Evolutionary conservation across 2,888 invertebrate genomes (phyloP).

Genomic region (Onthophagus sagittarius): DNA sequence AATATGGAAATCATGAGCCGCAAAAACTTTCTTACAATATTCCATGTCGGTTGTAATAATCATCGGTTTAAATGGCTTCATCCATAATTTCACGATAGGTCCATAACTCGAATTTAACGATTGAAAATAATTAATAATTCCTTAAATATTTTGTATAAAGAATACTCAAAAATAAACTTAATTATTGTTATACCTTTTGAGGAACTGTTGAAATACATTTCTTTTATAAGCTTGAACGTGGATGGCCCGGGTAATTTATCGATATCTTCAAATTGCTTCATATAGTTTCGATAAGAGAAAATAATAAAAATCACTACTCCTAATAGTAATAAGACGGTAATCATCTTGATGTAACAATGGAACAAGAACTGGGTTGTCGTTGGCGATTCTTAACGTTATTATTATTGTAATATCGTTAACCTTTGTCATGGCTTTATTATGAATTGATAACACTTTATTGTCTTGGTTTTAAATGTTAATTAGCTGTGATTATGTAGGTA

Average conservation of each 20-base stretch:
- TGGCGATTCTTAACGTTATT: too few relatives aligned
- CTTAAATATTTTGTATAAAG: not conserved
- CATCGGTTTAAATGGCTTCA: conserved; percentile 9
- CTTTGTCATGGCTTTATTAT: too few relatives aligned
- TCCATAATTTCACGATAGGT: conserved; percentile 9
- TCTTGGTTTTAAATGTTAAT: too few relatives aligned
- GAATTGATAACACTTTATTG: too few relatives aligned
- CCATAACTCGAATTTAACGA: conserved; percentile 3
- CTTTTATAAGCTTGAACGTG: not conserved
- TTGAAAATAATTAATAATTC: not conserved
- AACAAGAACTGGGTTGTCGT: too few relatives aligned
- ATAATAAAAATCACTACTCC: not conserved
- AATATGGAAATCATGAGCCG: too few relatives aligned
- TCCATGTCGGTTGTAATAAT: conserved; percentile 1
- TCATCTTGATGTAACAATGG: too few relatives aligned
- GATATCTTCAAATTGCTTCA: conserved; percentile 11
- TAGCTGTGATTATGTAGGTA: too few relatives aligned
- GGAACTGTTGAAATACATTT: not conserved
- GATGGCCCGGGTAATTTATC: conserved; percentile 13
- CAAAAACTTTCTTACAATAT: not conserved
- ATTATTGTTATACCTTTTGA: not conserved
- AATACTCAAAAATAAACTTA: too few relatives aligned
- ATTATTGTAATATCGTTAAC: too few relatives aligned
- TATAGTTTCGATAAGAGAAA: not conserved
- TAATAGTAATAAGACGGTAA: too few relatives aligned